Conservation (phyloP, 2,113 vertebrate genomes). For the Syngnathus typhle region DNA sequence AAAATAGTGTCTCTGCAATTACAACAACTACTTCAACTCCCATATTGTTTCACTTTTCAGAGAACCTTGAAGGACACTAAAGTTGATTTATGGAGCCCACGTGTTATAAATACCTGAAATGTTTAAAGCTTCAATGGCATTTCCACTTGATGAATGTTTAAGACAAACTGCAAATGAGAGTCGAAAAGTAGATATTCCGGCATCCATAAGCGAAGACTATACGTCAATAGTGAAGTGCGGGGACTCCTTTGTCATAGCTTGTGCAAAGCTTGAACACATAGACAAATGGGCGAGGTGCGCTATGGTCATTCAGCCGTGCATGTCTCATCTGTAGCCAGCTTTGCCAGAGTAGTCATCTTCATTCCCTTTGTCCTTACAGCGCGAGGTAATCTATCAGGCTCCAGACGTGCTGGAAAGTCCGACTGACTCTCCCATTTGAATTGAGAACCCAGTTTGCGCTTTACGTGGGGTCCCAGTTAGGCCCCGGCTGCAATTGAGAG, state of each 20-base stretch:
- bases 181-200: constrained; percentile 53
- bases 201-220: constrained; percentile 49
- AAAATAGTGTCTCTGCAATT: not conserved
- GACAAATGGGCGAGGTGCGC: constrained; percentile 70
- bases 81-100: constrained; percentile 32
- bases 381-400: constrained; percentile 74
- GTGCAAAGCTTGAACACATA: constrained; percentile 71
- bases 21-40: constrained; percentile 1
- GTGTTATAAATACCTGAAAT: constrained; percentile 37
- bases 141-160: constrained; percentile 53
- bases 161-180: constrained; percentile 49
- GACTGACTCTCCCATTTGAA: constrained; percentile 75
- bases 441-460: constrained; percentile 69
- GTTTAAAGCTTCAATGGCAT: constrained; percentile 43
- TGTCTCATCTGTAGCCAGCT: constrained; percentile 75
- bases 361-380: constrained; percentile 78
- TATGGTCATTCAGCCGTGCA: constrained; percentile 70
- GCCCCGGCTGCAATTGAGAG: constrained; percentile 72
- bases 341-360: constrained; percentile 89
- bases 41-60: constrained; percentile 28
- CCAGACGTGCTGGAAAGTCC: constrained; percentile 69
- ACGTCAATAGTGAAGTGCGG: constrained; percentile 58
- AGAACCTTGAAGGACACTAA: constrained; percentile 29
- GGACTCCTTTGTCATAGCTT: constrained; percentile 62
- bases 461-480: constrained; percentile 66